Evolutionary conservation across 2,797 vertebrate genomes (phyloP), one percentile per base, ranked within the genome.

Genomic region (Hoplostethus atlanticus): DNA sequence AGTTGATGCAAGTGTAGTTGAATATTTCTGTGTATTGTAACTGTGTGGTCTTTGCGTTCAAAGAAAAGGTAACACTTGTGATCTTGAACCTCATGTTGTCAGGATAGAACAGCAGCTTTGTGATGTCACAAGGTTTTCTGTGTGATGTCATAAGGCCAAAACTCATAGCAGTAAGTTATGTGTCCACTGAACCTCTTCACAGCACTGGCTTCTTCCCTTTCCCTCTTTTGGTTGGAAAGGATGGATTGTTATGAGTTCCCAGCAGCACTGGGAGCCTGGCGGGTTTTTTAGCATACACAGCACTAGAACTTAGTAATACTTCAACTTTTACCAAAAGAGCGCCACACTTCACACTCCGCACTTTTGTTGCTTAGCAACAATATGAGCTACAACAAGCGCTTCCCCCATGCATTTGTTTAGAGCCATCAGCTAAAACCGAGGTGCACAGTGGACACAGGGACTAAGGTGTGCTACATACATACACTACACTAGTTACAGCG

Each of bases 1-100:
- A 71, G 71, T 54, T 36, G 46, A 67, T n/a, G 62, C 71, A 86
- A 71, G 60, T 50, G 69, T 92, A 86, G 85, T 67, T 71, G 68
- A 79, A 68, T 81, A 83, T 85, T 64, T 80, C 46, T 78, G 75
- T 86, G 84, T 85, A 52, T 68, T 59, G 85, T 86, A 66, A 73
- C 77, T 79, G 64, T 86, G 77, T 89, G 58, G 75, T 86, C 64
- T 80, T 83, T 83, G 67, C 58, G 44, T 67, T 83, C 50, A n/a
- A 62, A 73, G 71, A 67, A 80, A 84, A 83, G 73, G 74, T 83
- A 71, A 71, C 76, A 54, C 66, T 86, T 82, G 83, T 87, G 78
- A 78, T 80, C 84, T 77, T 60, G 71, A 86, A 73, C 63, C 64
- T 86, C 55, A 16, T 79, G 78, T 71, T 79, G 53, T 80, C 68